Percentiles rank a stretch among this genome's conserved stretches.
Conservation (phyloP, 2,888 invertebrate species). For the Cantharis lateralis region DNA sequence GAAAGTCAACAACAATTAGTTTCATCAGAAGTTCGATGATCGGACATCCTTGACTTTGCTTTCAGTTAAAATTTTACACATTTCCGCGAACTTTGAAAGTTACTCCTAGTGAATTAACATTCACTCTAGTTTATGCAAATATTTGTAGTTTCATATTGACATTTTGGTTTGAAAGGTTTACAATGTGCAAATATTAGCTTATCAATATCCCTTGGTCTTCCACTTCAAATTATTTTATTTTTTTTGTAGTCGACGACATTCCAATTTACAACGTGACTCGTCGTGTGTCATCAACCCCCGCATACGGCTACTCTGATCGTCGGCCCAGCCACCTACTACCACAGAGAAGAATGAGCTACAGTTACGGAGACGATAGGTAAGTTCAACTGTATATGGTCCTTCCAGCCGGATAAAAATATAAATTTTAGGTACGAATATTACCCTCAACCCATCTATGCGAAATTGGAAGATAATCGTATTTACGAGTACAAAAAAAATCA, state of each 20-base stretch:
- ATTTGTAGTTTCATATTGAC: not conserved
- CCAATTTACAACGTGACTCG: not conserved
- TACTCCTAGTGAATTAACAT: not conserved
- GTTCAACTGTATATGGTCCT: not conserved
- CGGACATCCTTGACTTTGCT: not conserved
- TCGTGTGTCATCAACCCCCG: slow-evolving; percentile 1
- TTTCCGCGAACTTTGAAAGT: not conserved
- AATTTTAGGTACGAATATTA: slow-evolving; percentile 38
- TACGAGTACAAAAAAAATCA: slow-evolving; percentile 39
- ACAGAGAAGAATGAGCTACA: slow-evolving; percentile 40
- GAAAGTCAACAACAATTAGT: not conserved
- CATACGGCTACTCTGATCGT: not conserved
- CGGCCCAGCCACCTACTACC: not conserved
- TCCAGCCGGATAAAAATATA: not conserved
- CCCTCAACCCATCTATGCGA: slow-evolving; percentile 42
- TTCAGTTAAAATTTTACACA: not conserved
- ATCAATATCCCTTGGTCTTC: not conserved
- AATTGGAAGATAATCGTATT: slow-evolving; percentile 38
- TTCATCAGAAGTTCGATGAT: not conserved
- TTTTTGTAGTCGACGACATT: not conserved
- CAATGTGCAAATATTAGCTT: not conserved
- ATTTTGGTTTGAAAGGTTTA: not conserved
- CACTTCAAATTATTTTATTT: not conserved
- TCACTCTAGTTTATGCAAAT: not conserved
- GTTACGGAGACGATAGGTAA: slow-evolving; percentile 38